Evolutionary conservation across 2,113 vertebrate genomes (phyloP).

Genomic region (Trachemys scripta): DNA sequence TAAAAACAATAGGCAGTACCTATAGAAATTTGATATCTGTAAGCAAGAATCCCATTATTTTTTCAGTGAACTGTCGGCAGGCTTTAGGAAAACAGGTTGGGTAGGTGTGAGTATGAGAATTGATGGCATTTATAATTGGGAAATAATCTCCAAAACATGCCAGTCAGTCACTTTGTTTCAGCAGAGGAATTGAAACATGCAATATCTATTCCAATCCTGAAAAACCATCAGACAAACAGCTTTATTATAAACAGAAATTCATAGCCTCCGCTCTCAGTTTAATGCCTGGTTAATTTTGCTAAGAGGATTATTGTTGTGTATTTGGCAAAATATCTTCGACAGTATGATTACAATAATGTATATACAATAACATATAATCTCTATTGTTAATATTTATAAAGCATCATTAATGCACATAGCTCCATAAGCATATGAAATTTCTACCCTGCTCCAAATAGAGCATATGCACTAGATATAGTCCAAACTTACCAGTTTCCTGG

Average conservation of each 20-base stretch:
- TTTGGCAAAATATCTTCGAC: not conserved
- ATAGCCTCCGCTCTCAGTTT: not conserved
- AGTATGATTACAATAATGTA: not conserved
- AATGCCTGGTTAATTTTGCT: not conserved
- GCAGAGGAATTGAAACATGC: not conserved
- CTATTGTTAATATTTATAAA: not conserved
- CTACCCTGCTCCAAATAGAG: not conserved
- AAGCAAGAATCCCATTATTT: not conserved
- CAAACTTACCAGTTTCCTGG: not conserved
- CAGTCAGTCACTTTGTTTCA: not conserved
- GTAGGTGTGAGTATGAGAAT: not conserved
- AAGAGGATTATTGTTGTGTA: not conserved
- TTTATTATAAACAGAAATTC: not conserved
- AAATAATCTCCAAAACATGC: not conserved
- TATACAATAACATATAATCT: not conserved
- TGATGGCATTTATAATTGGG: not conserved
- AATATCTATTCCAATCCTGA: not conserved
- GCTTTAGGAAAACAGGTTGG: not conserved
- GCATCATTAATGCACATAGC: not conserved
- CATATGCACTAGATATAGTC: not conserved
- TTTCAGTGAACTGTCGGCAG: not conserved
- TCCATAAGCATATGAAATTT: not conserved
- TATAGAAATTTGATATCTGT: not conserved
- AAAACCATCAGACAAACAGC: not conserved
- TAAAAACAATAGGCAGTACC: not conserved